A percentile compares a stretch with the other conserved stretches of the same genome.
These are phyloP conservation scores for Dasyprocta punctata DNA, from an alignment of 2,113 vertebrate species.

Conservation along the genomic window DNA sequence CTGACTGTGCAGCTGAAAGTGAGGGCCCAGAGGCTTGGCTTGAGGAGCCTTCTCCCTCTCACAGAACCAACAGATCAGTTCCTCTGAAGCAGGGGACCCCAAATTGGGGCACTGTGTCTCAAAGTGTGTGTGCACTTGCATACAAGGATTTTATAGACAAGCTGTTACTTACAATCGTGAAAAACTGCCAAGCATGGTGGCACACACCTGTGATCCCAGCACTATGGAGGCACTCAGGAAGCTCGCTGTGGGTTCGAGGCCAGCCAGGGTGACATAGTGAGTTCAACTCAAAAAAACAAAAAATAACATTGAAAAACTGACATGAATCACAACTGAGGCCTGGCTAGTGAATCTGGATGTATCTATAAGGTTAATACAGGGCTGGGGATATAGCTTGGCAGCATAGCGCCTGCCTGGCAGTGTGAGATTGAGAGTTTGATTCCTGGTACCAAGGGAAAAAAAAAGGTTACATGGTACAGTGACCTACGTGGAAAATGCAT, in stretches of 20 bases:
- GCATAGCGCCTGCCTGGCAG: too few relatives aligned
- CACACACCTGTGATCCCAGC: neutral
- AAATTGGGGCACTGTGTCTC: neutral
- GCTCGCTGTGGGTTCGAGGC: neutral
- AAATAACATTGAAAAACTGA: neutral
- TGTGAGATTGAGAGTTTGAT: too few relatives aligned
- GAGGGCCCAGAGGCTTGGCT: neutral
- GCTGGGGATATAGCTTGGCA: too few relatives aligned
- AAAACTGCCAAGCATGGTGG: neutral
- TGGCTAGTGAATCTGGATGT: neutral
- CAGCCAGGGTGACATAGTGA: neutral
- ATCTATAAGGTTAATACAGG: neutral
- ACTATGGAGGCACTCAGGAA: neutral
- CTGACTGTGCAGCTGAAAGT: neutral
- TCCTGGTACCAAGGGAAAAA: too few relatives aligned
- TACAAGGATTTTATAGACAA: neutral
- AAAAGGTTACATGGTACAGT: neutral
- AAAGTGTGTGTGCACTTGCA: neutral
- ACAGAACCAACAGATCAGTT: neutral
- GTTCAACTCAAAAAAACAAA: neutral
- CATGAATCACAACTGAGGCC: neutral
- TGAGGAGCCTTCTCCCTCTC: neutral
- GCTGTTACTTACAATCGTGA: neutral
- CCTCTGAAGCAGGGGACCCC: neutral
- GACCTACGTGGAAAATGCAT: neutral